Evolutionary conservation across 1,140 invertebrate species (phyloP).

Genomic region (Micrasema minimum): DNA sequence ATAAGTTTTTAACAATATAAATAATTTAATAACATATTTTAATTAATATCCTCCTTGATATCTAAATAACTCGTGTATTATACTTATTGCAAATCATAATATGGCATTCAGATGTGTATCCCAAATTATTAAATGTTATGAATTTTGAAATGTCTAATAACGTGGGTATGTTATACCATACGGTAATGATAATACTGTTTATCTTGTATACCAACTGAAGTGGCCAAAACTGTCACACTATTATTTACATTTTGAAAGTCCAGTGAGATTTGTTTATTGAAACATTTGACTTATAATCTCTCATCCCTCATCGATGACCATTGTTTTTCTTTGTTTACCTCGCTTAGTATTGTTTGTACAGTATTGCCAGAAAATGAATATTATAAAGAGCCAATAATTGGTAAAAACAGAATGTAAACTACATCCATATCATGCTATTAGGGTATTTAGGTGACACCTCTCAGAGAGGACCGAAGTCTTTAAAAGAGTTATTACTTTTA

Average conservation of each 20-base stretch:
- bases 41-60: conserved; percentile 46
- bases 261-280: background rate
- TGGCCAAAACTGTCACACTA: conserved; percentile 29
- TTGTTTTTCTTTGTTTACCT: no score
- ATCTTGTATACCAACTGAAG: conserved; percentile 50
- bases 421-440: conserved; percentile 52
- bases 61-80: conserved; percentile 50
- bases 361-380: no score
- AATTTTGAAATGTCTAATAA: conserved; percentile 37
- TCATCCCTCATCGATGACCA: no score
- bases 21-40: conserved; percentile 50
- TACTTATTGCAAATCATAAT: conserved; percentile 46
- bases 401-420: conserved; percentile 32
- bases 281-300: background rate
- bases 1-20: conserved; percentile 50
- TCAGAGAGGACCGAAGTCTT: conserved; percentile 45
- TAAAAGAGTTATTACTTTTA: conserved; percentile 39
- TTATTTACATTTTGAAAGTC: conserved; percentile 18
- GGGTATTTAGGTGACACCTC: conserved; percentile 46
- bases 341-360: no score
- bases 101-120: conserved; percentile 43
- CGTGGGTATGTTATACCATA: conserved; percentile 34
- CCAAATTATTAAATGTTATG: conserved; percentile 48
- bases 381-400: conserved; percentile 21
- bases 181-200: conserved; percentile 24